Percentiles rank a stretch among this genome's conserved stretches.
phyloP scores from a whole-genome alignment of 2,113 vertebrate genomes.

The Pachyramphus minor region DNA sequence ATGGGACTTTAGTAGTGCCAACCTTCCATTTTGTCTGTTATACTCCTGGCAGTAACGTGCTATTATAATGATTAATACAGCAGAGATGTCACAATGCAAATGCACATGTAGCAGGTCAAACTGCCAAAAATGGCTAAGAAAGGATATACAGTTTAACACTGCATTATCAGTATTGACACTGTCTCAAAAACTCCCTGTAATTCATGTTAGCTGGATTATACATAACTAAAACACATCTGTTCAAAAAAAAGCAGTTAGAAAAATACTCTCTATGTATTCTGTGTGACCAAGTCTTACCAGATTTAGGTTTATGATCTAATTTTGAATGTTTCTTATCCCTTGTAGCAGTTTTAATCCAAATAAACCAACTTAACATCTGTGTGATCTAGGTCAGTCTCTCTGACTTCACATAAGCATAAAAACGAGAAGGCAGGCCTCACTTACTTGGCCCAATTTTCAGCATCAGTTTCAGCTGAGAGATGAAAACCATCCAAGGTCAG shows the following conservation, averaged over 20 bases:
- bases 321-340: neutral
- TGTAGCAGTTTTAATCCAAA: neutral
- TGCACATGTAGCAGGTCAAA: neutral
- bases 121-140: neutral
- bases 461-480: neutral
- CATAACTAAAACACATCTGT: neutral
- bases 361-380: neutral
- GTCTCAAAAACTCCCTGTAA: neutral
- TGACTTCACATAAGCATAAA: neutral
- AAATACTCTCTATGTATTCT: neutral
- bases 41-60: neutral
- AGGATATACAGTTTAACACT: neutral
- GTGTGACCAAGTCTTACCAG: neutral
- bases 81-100: neutral
- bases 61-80: neutral
- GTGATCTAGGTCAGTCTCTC: neutral
- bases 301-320: neutral
- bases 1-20: neutral
- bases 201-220: neutral
- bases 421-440: neutral
- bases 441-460: too few relatives aligned
- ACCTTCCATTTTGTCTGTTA: neutral
- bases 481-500: neutral
- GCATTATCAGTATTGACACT: neutral
- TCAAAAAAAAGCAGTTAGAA: neutral